Percentiles rank a stretch among this genome's conserved stretches.
phyloP scores from a whole-genome alignment of 2,888 invertebrate genomes.

The Schizotus pectinicornis region DNA sequence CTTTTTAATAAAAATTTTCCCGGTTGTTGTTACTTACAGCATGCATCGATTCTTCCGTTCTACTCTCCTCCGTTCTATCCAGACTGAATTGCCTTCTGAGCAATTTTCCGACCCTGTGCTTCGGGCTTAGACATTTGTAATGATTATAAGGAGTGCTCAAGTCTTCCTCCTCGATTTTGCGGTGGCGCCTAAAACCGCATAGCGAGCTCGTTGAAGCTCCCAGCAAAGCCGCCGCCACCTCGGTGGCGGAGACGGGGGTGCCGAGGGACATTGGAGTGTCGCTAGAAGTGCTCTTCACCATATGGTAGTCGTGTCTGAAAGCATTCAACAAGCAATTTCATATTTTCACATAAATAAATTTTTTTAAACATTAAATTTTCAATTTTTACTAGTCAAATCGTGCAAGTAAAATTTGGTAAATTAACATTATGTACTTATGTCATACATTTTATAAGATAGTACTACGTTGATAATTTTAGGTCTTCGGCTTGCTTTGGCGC shows the following conservation, averaged over 20 bases:
- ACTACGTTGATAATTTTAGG: too few relatives aligned
- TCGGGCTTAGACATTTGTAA: constrained; percentile 74
- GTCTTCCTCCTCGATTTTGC: constrained; percentile 65
- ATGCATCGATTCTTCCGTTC: constrained; percentile 53
- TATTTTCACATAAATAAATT: too few relatives aligned
- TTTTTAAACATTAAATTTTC: too few relatives aligned
- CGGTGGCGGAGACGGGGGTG: constrained; percentile 62
- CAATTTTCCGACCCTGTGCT: constrained; percentile 57
- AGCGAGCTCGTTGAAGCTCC: constrained; percentile 63
- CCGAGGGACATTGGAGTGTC: constrained; percentile 58
- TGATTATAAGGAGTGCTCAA: constrained; percentile 77
- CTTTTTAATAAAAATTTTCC: constrained; percentile 3
- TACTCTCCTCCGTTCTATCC: constrained; percentile 67
- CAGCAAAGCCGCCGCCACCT: constrained; percentile 62
- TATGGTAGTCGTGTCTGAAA: constrained; percentile 46
- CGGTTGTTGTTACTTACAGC: constrained; percentile 54
- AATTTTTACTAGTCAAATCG: too few relatives aligned
- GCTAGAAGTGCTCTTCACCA: constrained; percentile 60
- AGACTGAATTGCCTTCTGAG: constrained; percentile 73
- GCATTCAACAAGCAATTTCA: too few relatives aligned
- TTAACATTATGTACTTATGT: too few relatives aligned
- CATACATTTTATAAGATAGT: too few relatives aligned
- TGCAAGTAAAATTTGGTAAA: too few relatives aligned
- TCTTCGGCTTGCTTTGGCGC: too few relatives aligned
- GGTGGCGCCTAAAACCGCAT: constrained; percentile 54